Evolutionary conservation across 2,113 vertebrate species (phyloP).

Genomic region (Saccopteryx bilineata): DNA sequence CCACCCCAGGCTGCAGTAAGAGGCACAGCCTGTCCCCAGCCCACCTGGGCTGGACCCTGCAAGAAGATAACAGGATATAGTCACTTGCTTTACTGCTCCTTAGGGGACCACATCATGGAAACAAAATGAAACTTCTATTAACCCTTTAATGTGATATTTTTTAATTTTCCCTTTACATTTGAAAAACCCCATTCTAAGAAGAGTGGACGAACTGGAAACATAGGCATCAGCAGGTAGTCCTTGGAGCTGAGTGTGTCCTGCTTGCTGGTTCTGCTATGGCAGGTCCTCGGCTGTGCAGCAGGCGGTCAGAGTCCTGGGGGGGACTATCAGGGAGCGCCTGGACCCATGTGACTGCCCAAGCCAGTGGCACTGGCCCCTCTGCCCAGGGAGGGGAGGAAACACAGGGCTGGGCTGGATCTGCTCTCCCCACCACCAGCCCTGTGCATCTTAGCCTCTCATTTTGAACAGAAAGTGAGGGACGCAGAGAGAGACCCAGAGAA

Average conservation of each 20-base stretch:
- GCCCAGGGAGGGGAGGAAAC: neutral
- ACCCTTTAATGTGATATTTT: neutral
- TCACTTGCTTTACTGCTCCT: neutral
- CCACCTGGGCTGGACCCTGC: neutral
- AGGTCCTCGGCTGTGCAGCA: too few relatives aligned
- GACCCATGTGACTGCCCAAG: neutral
- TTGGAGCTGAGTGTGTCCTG: neutral
- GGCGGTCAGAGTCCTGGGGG: neutral
- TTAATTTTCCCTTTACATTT: too few relatives aligned
- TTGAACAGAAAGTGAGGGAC: neutral
- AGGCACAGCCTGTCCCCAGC: neutral
- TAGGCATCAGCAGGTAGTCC: neutral
- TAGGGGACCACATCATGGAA: neutral
- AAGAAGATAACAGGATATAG: neutral
- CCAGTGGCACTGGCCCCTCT: neutral
- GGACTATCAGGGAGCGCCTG: accelerated
- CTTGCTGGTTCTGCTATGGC: neutral
- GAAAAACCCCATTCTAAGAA: neutral
- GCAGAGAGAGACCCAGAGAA: neutral
- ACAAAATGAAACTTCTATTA: neutral
- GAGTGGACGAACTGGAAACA: neutral
- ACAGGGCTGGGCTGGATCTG: neutral
- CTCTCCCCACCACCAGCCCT: too few relatives aligned
- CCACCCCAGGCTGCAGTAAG: neutral
- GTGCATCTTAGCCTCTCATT: neutral